Base-by-base conservation (phyloP, 2,888 invertebrate genomes). In the Diaprepes abbreviatus region DNA sequence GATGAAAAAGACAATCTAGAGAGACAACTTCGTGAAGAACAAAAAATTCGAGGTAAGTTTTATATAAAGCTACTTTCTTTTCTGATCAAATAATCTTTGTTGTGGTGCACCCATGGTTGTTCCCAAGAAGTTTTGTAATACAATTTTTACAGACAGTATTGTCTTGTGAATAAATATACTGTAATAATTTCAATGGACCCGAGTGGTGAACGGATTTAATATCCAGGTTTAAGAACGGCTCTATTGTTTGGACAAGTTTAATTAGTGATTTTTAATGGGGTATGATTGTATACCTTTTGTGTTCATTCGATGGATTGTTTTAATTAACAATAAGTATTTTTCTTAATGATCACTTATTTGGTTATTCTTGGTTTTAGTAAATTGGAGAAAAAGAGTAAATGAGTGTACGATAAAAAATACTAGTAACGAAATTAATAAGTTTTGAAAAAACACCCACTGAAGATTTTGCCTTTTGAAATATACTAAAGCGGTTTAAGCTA, bases 1-100 rank as follows among this genome's bases (percentile, higher is more conserved):
- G 97, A 97, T 87, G 92, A 95, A 72, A 93, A 96, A 86, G 96
- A 96, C 86, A 95, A 93, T 81, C 85, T 97, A 81, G 97, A 97
- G 86, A 91, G 96, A 85, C 96, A 96, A 87, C 90, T 97, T 73
- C 88, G 92, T 77, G 96, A 97, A 83, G 97, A 97, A 85, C 94
- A 96, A 86, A 96, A 96, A 89, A 91, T 94, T 85, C 90, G 96
- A 91, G 93, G 97, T 97, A 86, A 91, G 94, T 89, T 35, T 52
- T 19, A 17, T 54, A 9, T 24, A 6, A 24, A 2, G 17, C 12
- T 24, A 1, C 24, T 45, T 45, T 45, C 12, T 24, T 45, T n/a
- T 12, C 12, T 24, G n/a, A 52, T 35, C 31, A 14, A 14, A 17
- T 33, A 33, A 36, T 52, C 64, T 38, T 64, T 64, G 54, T 64